Percentiles rank a stretch among this genome's conserved stretches.
These are phyloP conservation scores for Aptenodytes forsteri DNA, from an alignment of 2,113 vertebrate genomes.

Conservation along the genomic window DNA sequence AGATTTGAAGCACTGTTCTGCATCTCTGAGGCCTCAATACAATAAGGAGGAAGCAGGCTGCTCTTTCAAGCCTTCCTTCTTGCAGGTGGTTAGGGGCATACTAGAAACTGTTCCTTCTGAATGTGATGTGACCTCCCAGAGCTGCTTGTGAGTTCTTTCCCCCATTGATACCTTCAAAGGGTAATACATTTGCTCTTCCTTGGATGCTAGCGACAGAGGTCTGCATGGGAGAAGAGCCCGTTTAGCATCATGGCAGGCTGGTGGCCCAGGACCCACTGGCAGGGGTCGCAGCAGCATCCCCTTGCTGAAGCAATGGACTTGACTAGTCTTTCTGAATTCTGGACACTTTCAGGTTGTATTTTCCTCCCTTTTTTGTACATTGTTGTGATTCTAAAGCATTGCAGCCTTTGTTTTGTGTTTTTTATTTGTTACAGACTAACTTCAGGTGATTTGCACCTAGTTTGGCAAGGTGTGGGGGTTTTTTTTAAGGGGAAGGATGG, in stretches of 20 bases:
- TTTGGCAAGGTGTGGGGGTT: background rate
- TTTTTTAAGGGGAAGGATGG: slow-evolving; percentile 49
- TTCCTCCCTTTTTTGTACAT: slow-evolving; percentile 73
- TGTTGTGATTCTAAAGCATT: slow-evolving; percentile 79
- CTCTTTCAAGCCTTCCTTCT: background rate
- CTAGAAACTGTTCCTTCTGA: background rate
- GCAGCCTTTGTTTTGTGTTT: slow-evolving; percentile 69
- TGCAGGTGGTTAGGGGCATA: background rate
- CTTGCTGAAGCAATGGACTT: slow-evolving; percentile 75
- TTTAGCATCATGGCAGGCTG: background rate
- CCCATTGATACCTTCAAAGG: background rate
- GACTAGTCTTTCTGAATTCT: slow-evolving; percentile 73
- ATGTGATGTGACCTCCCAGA: background rate
- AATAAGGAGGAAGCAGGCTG: background rate
- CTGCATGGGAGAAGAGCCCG: background rate
- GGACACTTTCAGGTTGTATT: slow-evolving; percentile 78
- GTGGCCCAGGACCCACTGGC: slow-evolving; percentile 64
- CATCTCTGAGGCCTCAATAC: slow-evolving; percentile 26
- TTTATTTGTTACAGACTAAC: slow-evolving; percentile 70
- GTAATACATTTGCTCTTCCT: background rate
- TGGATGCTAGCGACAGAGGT: background rate
- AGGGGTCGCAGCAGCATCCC: slow-evolving; percentile 41
- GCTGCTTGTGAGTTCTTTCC: slow-evolving; percentile 23
- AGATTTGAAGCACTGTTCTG: slow-evolving; percentile 31
- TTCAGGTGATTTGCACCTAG: slow-evolving; percentile 58